These are phyloP conservation scores for Strigops habroptila DNA, from an alignment of 2,113 vertebrate species.

Conservation along the genomic window DNA sequence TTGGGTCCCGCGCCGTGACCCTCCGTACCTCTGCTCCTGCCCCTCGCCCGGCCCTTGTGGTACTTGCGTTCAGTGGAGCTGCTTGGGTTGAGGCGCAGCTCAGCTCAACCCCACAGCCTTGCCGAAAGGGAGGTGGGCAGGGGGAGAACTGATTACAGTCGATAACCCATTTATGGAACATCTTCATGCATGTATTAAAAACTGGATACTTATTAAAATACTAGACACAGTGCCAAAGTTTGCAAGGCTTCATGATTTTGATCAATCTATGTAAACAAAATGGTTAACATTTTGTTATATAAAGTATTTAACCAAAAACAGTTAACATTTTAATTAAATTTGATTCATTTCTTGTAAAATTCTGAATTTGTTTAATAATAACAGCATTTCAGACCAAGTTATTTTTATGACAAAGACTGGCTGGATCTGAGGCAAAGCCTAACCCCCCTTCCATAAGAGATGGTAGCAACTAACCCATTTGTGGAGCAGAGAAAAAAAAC, in stretches of 20 bases:
- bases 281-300: neutral
- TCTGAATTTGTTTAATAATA: neutral
- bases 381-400: neutral
- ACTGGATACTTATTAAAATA: neutral
- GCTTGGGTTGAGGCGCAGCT: neutral
- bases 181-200: neutral
- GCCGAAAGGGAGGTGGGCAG: neutral
- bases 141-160: neutral
- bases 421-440: neutral
- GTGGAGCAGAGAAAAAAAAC: neutral
- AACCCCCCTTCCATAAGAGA: neutral
- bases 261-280: neutral
- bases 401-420: neutral
- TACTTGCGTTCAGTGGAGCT: neutral
- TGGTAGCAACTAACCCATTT: neutral
- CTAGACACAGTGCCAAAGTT: neutral
- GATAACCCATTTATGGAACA: neutral
- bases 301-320: neutral
- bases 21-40: neutral
- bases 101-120: neutral
- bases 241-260: neutral
- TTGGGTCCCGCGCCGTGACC: neutral
- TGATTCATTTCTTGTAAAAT: neutral
- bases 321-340: neutral
- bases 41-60: neutral